Conservation (phyloP, 2,797 vertebrate genomes). For the Eulemur mongoz region DNA sequence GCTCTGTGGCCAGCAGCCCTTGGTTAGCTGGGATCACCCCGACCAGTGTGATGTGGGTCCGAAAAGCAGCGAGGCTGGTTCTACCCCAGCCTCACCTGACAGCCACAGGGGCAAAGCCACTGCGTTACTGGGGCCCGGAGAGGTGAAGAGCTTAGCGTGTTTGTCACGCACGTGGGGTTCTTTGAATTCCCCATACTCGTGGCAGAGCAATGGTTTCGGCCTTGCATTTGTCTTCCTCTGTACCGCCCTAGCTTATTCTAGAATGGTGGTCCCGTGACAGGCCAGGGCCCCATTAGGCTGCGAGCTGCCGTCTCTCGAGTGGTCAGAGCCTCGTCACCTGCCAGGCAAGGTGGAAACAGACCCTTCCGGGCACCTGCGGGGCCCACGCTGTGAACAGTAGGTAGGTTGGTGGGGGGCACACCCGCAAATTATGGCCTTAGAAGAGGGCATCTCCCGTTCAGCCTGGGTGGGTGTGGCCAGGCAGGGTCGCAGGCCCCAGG, state of each 20-base stretch:
- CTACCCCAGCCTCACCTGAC: accelerated
- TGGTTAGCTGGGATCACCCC: neutral
- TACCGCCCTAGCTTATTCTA: neutral
- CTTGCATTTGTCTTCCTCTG: accelerated
- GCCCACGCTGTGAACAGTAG: no score
- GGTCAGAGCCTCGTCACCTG: neutral
- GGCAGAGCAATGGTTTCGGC: neutral
- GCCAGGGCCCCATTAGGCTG: neutral
- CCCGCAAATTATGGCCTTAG: no score
- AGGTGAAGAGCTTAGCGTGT: accelerated
- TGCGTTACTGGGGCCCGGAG: accelerated
- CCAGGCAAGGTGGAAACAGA: no score
- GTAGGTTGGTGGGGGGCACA: no score
- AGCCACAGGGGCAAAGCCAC: neutral
- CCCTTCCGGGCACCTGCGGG: no score
- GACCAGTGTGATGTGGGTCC: neutral
- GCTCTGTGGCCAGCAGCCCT: neutral
- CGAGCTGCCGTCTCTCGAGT: neutral
- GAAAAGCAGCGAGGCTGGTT: neutral
- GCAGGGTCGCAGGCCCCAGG: no score
- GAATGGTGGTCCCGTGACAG: neutral
- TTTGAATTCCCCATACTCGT: accelerated
- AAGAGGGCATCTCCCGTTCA: no score
- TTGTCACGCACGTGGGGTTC: accelerated
- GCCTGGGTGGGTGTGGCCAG: no score